phyloP scores from a whole-genome alignment of 2,888 invertebrate genomes.

The Ariolimax columbianus region DNA sequence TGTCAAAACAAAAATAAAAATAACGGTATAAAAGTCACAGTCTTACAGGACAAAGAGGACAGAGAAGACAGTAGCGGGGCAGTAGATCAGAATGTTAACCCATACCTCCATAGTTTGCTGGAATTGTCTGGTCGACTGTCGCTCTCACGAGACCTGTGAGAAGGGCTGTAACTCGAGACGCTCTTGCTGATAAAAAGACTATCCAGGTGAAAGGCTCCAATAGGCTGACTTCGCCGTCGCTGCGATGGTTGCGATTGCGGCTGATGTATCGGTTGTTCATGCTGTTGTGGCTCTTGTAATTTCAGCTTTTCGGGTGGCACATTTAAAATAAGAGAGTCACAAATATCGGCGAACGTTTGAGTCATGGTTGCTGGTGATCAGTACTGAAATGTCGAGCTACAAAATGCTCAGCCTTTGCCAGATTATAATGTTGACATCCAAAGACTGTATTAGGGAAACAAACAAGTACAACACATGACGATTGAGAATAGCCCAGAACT shows the following conservation, averaged over 20 bases:
- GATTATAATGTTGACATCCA: not conserved
- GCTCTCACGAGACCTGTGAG: not conserved
- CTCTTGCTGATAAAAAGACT: not conserved
- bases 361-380: conserved; percentile 11
- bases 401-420: not conserved
- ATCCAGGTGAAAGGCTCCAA: conserved; percentile 17
- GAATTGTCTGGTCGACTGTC: not conserved
- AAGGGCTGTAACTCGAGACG: not conserved
- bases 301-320: not conserved
- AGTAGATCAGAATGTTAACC: not conserved
- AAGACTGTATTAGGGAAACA: not conserved
- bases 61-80: not conserved
- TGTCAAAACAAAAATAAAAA: not conserved
- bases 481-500: not conserved
- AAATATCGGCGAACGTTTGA: conserved; percentile 37
- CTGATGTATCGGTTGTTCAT: not conserved
- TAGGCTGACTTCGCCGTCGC: conserved; percentile 36
- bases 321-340: conserved; percentile 44
- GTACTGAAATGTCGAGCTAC: not conserved
- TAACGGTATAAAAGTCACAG: not conserved
- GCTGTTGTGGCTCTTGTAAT: not conserved
- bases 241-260: conserved; percentile 9
- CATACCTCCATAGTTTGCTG: conserved; percentile 14
- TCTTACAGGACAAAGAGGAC: not conserved
- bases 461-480: not conserved